Conservation (phyloP, 2,888 invertebrate species). For the Reticulitermes lucifugus region DNA sequence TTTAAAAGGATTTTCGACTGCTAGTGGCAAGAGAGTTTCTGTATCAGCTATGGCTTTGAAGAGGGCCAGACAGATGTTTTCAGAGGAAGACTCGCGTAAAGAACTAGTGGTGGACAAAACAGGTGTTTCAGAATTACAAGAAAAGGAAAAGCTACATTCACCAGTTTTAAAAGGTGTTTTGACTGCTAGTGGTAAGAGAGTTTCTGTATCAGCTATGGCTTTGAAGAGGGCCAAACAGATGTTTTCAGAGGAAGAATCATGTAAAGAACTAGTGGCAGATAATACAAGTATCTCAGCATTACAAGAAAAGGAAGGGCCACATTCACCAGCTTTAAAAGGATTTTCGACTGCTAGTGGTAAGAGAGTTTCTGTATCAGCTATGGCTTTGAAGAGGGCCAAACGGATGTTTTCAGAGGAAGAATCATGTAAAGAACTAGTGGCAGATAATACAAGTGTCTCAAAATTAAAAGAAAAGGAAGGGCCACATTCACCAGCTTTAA, state of each 20-base stretch:
- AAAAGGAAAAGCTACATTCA: neutral
- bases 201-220: conserved; percentile 60
- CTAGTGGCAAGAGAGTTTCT: conserved; percentile 52
- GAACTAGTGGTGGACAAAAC: neutral
- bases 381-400: conserved; percentile 58
- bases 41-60: conserved; percentile 59
- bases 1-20: conserved; percentile 55
- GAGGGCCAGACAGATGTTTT: conserved; percentile 61
- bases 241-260: conserved; percentile 56
- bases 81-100: conserved; percentile 56
- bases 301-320: neutral
- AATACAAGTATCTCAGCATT: neutral
- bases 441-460: neutral
- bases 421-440: neutral
- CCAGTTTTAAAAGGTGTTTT: conserved; percentile 29
- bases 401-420: conserved; percentile 58
- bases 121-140: neutral
- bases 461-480: neutral
- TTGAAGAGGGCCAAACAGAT: conserved; percentile 58
- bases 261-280: neutral
- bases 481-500: conserved; percentile 43
- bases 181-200: conserved; percentile 61
- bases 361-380: conserved; percentile 60
- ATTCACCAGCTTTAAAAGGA: conserved; percentile 45
- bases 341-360: conserved; percentile 61